Conservation (phyloP, 2,797 vertebrate species). For the Rallus crepitans region DNA sequence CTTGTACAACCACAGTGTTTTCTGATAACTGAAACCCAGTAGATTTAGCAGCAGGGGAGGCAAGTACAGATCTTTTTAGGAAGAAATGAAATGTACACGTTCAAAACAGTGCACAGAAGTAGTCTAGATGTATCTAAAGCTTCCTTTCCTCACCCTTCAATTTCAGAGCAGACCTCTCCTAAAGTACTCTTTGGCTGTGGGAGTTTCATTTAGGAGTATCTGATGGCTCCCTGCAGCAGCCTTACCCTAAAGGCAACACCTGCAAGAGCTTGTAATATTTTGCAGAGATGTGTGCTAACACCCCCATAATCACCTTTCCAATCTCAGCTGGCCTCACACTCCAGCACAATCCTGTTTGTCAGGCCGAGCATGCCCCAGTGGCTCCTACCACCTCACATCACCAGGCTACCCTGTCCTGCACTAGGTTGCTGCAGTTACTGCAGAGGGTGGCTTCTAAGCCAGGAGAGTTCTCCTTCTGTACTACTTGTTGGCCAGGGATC, state of each 20-base stretch:
- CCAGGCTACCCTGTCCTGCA: not conserved
- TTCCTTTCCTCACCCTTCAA: conserved; percentile 32
- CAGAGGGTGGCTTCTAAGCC: not conserved
- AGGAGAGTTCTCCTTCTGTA: not conserved
- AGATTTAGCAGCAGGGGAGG: not conserved
- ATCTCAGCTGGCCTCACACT: conserved; percentile 18
- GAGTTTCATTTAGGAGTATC: conserved; percentile 49
- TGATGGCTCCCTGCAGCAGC: conserved; percentile 47
- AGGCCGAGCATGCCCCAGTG: not conserved
- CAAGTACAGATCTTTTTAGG: not conserved
- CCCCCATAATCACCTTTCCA: not conserved
- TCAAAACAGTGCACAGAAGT: not conserved
- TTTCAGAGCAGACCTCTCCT: conserved; percentile 37
- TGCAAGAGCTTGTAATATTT: conserved; percentile 18
- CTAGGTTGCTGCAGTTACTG: not conserved
- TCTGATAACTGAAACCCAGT: not conserved
- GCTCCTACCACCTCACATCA: conserved; percentile 7
- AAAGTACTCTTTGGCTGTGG: not conserved
- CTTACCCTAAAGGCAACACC: conserved; percentile 56
- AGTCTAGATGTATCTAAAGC: not conserved
- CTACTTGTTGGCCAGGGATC: not conserved
- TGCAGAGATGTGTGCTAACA: not conserved
- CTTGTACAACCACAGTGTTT: not conserved
- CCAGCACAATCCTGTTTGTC: conserved; percentile 9
- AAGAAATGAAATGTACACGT: not conserved